Conservation (phyloP, 2,113 vertebrate species). For the Cnemophilus loriae region DNA sequence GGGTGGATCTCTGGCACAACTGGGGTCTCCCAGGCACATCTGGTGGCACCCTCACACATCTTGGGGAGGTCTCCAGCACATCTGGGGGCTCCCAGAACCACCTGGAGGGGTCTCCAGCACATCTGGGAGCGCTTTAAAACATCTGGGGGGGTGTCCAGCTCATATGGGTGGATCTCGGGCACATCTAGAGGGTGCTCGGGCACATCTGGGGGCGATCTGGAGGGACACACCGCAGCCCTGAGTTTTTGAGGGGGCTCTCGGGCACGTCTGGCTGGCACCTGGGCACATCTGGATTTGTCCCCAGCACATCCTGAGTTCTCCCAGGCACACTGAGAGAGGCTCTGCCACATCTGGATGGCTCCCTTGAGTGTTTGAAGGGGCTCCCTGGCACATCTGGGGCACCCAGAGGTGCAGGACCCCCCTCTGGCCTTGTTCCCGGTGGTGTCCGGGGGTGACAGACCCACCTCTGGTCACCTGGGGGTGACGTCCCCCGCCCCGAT, state of each 20-base stretch:
- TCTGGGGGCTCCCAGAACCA: not conserved
- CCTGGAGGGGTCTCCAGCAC: too few relatives aligned
- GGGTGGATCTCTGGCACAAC: not conserved
- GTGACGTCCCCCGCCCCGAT: rapidly evolving
- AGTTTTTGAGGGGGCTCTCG: not conserved
- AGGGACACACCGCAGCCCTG: too few relatives aligned
- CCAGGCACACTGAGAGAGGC: rapidly evolving
- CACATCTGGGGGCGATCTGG: not conserved
- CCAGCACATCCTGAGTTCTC: rapidly evolving
- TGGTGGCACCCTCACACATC: too few relatives aligned
- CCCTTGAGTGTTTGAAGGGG: rapidly evolving
- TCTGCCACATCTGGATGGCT: not conserved
- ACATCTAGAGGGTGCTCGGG: not conserved
- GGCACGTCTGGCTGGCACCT: not conserved
- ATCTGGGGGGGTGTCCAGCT: not conserved
- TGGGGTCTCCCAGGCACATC: not conserved
- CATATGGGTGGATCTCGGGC: rapidly evolving
- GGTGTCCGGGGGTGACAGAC: not conserved
- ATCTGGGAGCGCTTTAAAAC: not conserved
- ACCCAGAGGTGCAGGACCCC: not conserved
- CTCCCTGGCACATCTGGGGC: not conserved
- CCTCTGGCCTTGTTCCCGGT: rapidly evolving
- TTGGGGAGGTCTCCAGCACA: not conserved
- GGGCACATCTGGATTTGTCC: not conserved
- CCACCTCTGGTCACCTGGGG: not conserved